Percentiles rank a stretch among this genome's conserved stretches.
Conservation (phyloP, 2,113 vertebrate genomes). For the Garra rufa region DNA sequence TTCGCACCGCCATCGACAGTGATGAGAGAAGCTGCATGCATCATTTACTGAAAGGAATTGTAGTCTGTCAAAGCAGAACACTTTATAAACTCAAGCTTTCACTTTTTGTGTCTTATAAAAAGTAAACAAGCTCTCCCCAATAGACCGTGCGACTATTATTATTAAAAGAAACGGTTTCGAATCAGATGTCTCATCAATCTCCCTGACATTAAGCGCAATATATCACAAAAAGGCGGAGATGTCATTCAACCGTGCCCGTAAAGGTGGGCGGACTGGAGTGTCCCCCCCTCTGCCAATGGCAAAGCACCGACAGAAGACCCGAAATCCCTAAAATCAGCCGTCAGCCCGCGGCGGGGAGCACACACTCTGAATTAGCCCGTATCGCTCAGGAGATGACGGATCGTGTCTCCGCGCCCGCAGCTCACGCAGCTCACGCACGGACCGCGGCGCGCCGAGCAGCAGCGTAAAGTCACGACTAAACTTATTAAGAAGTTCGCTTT, state of each 20-base stretch:
- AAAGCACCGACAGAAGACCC: constrained; percentile 77
- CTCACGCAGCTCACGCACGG: constrained; percentile 73
- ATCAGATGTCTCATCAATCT: not conserved
- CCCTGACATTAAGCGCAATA: constrained; percentile 9
- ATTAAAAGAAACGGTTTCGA: not conserved
- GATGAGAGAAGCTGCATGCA: constrained; percentile 50
- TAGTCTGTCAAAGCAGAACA: not conserved
- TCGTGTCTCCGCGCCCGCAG: constrained; percentile 74
- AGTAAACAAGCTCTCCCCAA: not conserved
- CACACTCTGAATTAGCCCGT: constrained; percentile 71
- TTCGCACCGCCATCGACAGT: constrained; percentile 18
- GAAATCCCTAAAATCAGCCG: constrained; percentile 76
- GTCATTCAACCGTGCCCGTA: constrained; percentile 71
- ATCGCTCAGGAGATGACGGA: constrained; percentile 83
- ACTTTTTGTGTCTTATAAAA: not conserved
- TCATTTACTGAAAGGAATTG: constrained; percentile 48
- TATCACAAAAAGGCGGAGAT: constrained; percentile 50
- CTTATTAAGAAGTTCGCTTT: constrained; percentile 55
- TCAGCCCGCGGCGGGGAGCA: constrained; percentile 70
- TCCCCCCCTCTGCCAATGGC: constrained; percentile 76
- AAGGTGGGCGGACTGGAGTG: constrained; percentile 78
- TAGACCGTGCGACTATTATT: not conserved
- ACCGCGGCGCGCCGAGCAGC: constrained; percentile 76
- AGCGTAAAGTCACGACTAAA: constrained; percentile 73
- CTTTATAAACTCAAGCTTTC: not conserved